Evolutionary conservation across 2,113 vertebrate species (phyloP), one percentile per base, ranked within the genome.

Genomic region (Cisticola juncidis): DNA sequence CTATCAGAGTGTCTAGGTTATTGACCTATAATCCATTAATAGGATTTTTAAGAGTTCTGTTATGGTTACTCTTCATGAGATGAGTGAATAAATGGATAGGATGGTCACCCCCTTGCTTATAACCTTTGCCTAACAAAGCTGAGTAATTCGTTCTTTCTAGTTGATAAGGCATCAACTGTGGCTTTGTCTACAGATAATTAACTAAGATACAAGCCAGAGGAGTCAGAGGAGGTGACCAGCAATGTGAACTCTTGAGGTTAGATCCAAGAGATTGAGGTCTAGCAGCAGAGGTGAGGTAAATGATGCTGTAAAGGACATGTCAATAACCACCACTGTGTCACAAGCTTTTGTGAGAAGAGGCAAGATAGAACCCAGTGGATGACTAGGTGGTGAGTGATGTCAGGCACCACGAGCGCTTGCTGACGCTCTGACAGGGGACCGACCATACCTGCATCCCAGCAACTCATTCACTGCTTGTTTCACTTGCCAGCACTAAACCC

Each of bases 21-120:
- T 95, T 97, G 95, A 96, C 92, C 94, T 95, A 92, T 97, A 95
- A 96, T 94, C 85, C 82, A 96, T 93, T 96, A 97, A 96, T 91
- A 95, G 92, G 91, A 94, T 96, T 95, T 95, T 97, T 94, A 81
- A 93, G 90, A 92, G 90, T 94, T 93, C 56, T 84, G 90, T 73
- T 94, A 92, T 93, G 82, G 93, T 88, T 92, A 86, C 72, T 90
- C 35, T 90, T 94, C 54, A 92, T 48, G 73, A 86, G 54, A 93
- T 65, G 92, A 96, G 90, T 74, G 94, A 94, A 87, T 87, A 95
- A 79, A 95, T 79, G 88, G 86, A 93, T 95, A 87, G 77, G 61
- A 90, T 92, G 80, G 90, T 95, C 88, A 93, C 33, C 28, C 73
- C 44, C 69, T 90, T 71, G 19, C 51, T 92, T 92, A 56, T 96